Evolutionary conservation across 2,888 invertebrate species (phyloP), one percentile per base, ranked within the genome.

Genomic region (Spisula subtruncata): DNA sequence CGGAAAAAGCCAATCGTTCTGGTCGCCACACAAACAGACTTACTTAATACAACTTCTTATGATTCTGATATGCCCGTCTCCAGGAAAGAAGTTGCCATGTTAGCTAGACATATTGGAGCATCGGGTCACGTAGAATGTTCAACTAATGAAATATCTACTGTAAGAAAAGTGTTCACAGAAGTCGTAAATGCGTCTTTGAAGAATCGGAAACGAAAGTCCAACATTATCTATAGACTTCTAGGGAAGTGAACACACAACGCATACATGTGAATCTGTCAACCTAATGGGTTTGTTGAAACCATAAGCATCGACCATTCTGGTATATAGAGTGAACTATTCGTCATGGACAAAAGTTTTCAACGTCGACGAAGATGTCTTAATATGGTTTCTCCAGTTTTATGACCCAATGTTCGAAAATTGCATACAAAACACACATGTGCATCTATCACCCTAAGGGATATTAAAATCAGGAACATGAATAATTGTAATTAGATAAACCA

Each of bases 21-120:
- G 0, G 94, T 95, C 25, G 95, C 93, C 16, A 95, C 94, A 4
- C 95, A 95, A 88, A 93, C 93, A 8, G 95, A 95, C 91, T 86
- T 94, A 41, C 89, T 94, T 14, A 92, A 93, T 60, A 94, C 94
- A 29, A 81, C 89, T 6, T 92, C 86, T n/a, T 92, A 92, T 60
- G 93, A 93, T 41, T 91, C 93, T 32, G 94, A 93, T 66, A 85
- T 89, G 29, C 94, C 93, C 0, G 93, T 95, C 32, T 92, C 92
- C 41, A 88, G 91, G 12, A 93, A 94, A 35, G 94, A 95, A 81
- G 95, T 94, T 12, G 82, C 86, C 25, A 86, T 89, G 35, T 92
- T 95, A 80, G 94, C 94, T 41, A 92, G 93, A 35, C 91, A 93
- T 8, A 94, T 95, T 48, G 93, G 94, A 16, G 95, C 95, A 2